Conservation (phyloP, 2,888 invertebrate genomes). For the Rhingia campestris region DNA sequence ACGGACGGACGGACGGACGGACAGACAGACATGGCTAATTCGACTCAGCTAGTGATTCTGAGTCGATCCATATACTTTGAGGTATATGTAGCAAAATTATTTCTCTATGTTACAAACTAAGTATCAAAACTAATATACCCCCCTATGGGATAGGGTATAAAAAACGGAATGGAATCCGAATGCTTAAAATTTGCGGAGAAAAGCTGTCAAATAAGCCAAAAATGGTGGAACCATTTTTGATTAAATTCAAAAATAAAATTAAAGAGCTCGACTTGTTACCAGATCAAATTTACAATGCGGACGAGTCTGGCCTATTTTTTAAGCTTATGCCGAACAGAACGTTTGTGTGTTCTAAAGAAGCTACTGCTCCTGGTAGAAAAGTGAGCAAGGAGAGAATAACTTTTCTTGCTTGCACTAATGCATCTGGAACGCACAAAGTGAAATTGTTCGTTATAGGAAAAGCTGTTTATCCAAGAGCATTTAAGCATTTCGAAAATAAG, state of each 20-base stretch:
- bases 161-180: slow-evolving; percentile 15
- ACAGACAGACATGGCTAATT: too few species aligned
- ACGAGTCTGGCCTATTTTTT: slow-evolving; percentile 13
- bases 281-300: slow-evolving; percentile 23
- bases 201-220: slow-evolving; percentile 31
- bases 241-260: slow-evolving; percentile 17
- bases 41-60: too few species aligned
- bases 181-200: slow-evolving; percentile 24
- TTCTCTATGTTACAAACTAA: too few species aligned
- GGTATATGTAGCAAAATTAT: too few species aligned
- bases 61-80: too few species aligned
- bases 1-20: too few species aligned
- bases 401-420: background rate
- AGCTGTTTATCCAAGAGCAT: slow-evolving; percentile 4
- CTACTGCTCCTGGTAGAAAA: slow-evolving; percentile 8
- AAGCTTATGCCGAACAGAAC: slow-evolving; percentile 22
- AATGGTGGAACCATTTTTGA: slow-evolving; percentile 24
- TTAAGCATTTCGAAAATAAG: slow-evolving; percentile 12
- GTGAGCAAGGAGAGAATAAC: background rate
- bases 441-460: slow-evolving; percentile 23
- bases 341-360: slow-evolving; percentile 12
- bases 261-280: slow-evolving; percentile 18
- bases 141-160: too few species aligned
- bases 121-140: too few species aligned
- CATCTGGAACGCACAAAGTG: slow-evolving; percentile 3